A percentile compares a stretch with the other conserved stretches of the same genome.
Evolutionary conservation across 1,140 invertebrate genomes (phyloP).

Genomic region (Thaumatotibia leucotreta): DNA sequence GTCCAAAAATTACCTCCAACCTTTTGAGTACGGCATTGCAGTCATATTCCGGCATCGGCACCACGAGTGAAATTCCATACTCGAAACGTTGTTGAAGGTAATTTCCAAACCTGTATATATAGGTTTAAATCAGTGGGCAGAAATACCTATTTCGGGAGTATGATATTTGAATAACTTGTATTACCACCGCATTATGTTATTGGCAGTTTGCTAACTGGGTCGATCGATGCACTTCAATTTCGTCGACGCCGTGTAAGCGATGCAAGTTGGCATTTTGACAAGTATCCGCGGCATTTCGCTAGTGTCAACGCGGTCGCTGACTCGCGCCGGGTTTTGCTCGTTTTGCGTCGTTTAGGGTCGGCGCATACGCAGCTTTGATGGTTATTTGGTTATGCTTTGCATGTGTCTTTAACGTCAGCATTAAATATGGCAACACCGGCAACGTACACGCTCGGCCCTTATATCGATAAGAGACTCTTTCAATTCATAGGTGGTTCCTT

Average conservation of each 20-base stretch:
- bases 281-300: constrained; percentile 47
- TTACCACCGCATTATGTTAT: constrained; percentile 19
- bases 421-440: too few relatives aligned
- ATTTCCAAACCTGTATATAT: too few relatives aligned
- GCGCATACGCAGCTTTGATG: neutral
- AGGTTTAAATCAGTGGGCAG: too few relatives aligned
- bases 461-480: too few relatives aligned
- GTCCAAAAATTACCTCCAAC: too few relatives aligned
- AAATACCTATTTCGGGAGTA: too few relatives aligned
- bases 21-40: too few relatives aligned
- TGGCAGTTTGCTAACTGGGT: constrained; percentile 18
- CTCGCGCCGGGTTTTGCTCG: constrained; percentile 21
- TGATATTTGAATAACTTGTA: constrained; percentile 20
- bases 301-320: constrained; percentile 51
- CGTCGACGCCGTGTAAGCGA: constrained; percentile 20
- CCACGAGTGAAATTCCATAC: too few relatives aligned
- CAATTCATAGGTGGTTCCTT: too few relatives aligned
- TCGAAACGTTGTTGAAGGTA: neutral
- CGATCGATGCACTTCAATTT: constrained; percentile 25
- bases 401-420: too few relatives aligned
- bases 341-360: constrained; percentile 21
- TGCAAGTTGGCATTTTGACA: constrained; percentile 55
- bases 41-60: too few relatives aligned
- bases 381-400: neutral
- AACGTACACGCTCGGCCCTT: too few relatives aligned